These are phyloP conservation scores for Oenanthe oenanthe DNA, from an alignment of 2,113 vertebrate genomes.

Conservation along the genomic window DNA sequence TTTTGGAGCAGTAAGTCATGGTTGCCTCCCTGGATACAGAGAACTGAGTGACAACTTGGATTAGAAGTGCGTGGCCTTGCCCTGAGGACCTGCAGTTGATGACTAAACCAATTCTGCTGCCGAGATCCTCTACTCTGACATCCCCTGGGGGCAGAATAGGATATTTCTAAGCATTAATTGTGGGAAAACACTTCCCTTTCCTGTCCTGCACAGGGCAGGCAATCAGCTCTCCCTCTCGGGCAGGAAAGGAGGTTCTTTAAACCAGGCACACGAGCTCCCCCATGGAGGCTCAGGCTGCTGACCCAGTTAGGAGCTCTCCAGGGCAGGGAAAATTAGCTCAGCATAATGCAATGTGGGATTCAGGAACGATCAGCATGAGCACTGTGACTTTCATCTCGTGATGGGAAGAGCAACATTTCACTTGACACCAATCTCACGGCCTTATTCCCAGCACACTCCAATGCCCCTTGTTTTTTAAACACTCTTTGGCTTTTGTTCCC, in stretches of 20 bases:
- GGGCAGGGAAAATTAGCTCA: background rate
- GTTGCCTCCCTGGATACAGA: background rate
- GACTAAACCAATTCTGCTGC: background rate
- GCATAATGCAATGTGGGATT: fast-evolving
- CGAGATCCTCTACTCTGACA: background rate
- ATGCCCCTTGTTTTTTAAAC: background rate
- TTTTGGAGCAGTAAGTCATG: constrained; percentile 13
- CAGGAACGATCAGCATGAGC: background rate
- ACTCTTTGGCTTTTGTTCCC: background rate
- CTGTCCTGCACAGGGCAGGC: background rate
- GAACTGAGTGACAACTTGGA: background rate
- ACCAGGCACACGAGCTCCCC: background rate
- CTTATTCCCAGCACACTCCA: background rate
- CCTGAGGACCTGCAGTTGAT: background rate
- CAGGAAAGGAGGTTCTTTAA: background rate
- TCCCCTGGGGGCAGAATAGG: background rate
- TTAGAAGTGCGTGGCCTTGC: background rate
- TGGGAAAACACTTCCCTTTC: background rate
- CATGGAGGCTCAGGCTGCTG: fast-evolving
- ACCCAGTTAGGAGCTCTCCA: background rate
- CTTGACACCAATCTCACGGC: background rate
- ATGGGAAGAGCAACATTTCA: background rate
- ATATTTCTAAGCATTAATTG: background rate
- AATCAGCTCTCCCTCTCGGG: background rate
- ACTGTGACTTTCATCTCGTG: background rate